Conservation (phyloP, 2,888 invertebrate genomes). For the Physocephala rufipes region DNA sequence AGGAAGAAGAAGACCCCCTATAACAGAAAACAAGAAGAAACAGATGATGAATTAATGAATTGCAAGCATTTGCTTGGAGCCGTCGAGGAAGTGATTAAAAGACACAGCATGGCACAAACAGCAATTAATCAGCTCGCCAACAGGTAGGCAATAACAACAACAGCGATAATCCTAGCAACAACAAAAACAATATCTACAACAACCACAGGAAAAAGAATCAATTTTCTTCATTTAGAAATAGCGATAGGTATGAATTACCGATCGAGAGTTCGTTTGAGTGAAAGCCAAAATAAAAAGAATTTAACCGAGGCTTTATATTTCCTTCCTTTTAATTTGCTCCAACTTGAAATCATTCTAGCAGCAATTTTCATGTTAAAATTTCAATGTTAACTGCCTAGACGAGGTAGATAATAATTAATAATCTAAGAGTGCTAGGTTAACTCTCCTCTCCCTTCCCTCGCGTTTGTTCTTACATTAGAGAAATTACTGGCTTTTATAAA, state of each 20-base stretch:
- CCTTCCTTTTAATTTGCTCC: not conserved
- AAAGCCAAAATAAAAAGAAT: too few relatives aligned
- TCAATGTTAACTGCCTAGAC: too few relatives aligned
- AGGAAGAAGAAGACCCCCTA: not conserved
- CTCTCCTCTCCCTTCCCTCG: too few relatives aligned
- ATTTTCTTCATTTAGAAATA: not conserved
- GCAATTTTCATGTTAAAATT: too few relatives aligned
- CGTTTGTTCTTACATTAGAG: too few relatives aligned
- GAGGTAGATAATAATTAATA: too few relatives aligned
- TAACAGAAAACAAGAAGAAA: too few relatives aligned
- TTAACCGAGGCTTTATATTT: not conserved
- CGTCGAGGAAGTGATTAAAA: not conserved
- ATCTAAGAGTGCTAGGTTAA: too few relatives aligned
- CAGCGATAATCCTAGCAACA: not conserved
- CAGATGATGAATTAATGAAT: not conserved
- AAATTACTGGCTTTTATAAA: too few relatives aligned
- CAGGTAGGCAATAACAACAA: not conserved
- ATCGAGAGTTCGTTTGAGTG: not conserved
- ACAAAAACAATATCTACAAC: slow-evolving; percentile 17
- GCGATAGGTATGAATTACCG: not conserved
- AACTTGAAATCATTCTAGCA: too few relatives aligned
- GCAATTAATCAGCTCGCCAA: not conserved
- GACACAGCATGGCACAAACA: not conserved
- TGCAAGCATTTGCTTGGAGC: not conserved
- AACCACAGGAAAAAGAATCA: not conserved